These are phyloP conservation scores for Piprites chloris DNA, from an alignment of 2,113 vertebrate species.

Conservation along the genomic window DNA sequence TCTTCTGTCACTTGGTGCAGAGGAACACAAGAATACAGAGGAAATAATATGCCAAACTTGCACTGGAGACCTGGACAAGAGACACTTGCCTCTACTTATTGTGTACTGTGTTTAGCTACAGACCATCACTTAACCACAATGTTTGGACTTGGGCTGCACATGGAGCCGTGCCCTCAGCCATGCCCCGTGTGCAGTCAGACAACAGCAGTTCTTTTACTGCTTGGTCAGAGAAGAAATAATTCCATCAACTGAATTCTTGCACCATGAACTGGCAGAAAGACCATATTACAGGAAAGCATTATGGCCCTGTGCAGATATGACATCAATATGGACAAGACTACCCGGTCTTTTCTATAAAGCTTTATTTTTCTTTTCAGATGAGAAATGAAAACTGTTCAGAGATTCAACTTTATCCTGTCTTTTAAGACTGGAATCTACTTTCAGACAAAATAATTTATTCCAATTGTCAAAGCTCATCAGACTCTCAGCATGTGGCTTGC, in stretches of 20 bases:
- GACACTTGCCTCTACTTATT: background rate
- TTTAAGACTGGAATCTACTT: slow-evolving; percentile 17
- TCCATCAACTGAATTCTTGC: background rate
- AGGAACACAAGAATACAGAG: background rate
- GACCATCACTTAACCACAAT: rapidly evolving
- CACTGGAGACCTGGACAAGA: background rate
- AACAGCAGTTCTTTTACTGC: background rate
- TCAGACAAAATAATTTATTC: slow-evolving; percentile 54
- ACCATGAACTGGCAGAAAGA: background rate
- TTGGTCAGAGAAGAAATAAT: background rate
- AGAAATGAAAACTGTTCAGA: background rate
- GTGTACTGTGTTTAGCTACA: background rate
- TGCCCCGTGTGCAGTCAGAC: rapidly evolving
- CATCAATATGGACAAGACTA: background rate
- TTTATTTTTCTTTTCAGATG: background rate
- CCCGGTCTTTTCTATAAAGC: background rate
- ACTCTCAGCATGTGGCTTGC: slow-evolving; percentile 23
- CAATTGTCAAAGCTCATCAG: slow-evolving; percentile 61
- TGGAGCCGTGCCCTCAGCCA: rapidly evolving
- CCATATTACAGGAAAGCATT: rapidly evolving
- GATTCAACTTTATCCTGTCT: background rate
- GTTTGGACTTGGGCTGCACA: rapidly evolving
- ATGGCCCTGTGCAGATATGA: background rate
- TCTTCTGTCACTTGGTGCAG: background rate
- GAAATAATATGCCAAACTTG: background rate